Evolutionary conservation across 2,113 vertebrate species (phyloP).

Genomic region (Cichladusa arquata): DNA sequence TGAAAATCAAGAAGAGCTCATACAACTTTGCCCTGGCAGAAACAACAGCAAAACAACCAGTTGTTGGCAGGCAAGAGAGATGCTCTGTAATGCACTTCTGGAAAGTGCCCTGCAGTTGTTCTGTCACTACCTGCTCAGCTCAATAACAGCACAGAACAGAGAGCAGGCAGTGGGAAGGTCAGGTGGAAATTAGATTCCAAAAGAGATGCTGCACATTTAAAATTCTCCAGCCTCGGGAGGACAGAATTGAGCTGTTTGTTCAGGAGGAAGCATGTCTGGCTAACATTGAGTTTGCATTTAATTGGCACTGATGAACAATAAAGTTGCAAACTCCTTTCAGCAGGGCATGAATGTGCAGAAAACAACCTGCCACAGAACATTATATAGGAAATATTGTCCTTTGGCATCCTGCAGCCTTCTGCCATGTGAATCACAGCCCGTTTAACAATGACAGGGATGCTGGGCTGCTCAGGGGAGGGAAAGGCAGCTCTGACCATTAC

Average conservation of each 20-base stretch:
- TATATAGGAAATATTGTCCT: slow-evolving; percentile 25
- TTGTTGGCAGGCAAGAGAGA: background rate
- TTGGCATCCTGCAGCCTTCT: background rate
- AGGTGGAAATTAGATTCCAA: slow-evolving; percentile 32
- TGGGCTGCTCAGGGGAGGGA: background rate
- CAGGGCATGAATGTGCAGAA: background rate
- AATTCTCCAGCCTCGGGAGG: background rate
- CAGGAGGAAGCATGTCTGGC: slow-evolving; percentile 30
- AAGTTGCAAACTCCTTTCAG: slow-evolving; percentile 43
- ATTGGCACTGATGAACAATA: slow-evolving; percentile 49
- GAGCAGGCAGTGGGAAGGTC: background rate
- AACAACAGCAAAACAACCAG: background rate
- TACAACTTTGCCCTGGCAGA: background rate
- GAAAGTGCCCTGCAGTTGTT: background rate
- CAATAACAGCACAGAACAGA: background rate
- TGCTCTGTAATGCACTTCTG: background rate
- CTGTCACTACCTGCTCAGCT: background rate
- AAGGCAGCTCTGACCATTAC: slow-evolving; percentile 18
- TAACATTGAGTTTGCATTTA: slow-evolving; percentile 10
- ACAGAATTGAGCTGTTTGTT: slow-evolving; percentile 32
- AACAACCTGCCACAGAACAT: background rate
- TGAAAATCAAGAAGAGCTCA: background rate
- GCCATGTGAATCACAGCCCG: slow-evolving; percentile 22
- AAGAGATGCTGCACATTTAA: background rate
- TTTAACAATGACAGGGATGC: background rate